Evolutionary conservation across 2,888 invertebrate genomes (phyloP).

Genomic region (Ormia ochracea): DNA sequence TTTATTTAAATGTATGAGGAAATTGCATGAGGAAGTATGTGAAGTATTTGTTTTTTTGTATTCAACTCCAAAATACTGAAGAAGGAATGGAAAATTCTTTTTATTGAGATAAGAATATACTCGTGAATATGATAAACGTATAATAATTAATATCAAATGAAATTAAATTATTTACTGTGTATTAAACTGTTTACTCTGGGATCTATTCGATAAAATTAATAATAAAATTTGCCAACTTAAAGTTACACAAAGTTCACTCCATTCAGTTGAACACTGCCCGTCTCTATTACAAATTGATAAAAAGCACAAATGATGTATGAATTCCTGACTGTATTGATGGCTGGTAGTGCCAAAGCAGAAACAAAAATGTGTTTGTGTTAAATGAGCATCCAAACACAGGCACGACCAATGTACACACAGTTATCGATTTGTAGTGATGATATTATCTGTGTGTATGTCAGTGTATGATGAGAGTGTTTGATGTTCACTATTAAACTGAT

Average conservation of each 20-base stretch:
- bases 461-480: slow-evolving; percentile 19
- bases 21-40: no score
- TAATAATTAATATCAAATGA: no score
- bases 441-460: not conserved
- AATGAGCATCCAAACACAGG: not conserved
- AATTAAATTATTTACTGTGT: no score
- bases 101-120: no score
- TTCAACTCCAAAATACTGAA: no score
- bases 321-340: not conserved
- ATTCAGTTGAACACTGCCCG: not conserved
- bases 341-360: not conserved
- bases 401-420: slow-evolving; percentile 43
- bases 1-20: no score
- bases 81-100: no score
- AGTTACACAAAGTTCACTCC: not conserved
- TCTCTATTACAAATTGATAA: not conserved
- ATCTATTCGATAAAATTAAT: no score
- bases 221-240: no score
- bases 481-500: not conserved
- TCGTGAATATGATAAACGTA: no score
- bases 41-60: no score
- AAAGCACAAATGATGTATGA: not conserved
- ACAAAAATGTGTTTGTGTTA: not conserved
- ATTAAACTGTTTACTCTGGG: no score
- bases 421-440: slow-evolving; percentile 8